Evolutionary conservation across 2,113 vertebrate genomes (phyloP), one percentile per base, ranked within the genome.

Genomic region (Oreochromis tanganicae): DNA sequence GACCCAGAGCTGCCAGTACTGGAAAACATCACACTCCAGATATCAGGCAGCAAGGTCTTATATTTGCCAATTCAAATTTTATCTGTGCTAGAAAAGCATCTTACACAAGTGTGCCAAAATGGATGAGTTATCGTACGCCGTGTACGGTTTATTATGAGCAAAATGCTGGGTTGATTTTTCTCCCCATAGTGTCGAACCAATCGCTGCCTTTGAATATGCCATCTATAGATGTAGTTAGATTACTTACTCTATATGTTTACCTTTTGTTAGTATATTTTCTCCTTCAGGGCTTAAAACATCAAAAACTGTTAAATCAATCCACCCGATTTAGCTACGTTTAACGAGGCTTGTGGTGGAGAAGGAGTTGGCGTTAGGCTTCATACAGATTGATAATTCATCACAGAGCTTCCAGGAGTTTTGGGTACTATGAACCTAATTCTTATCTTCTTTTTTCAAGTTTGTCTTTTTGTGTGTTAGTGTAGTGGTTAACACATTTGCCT

Each of bases 41-140:
- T 82, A 84, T 81, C 91, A 80, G 55, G 34, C 86, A 71, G 61
- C 61, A 0, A 46, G 61, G 63, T 80, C 43, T n/a, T 59, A 1
- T 5, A 21, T 43, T 63, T 59, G 89, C 92, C 89, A 90, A 83
- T 90, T 84, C 89, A 86, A 84, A 87, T 89, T 63, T 29, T 9
- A 61, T 48, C 55, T 83, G 71, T 68, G 82, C 85, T 86, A 54
- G 81, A 87, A 82, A 78, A 82, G 10, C 50, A 27, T 81, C 29
- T 71, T 27, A 21, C 14, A 24, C n/a, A 81, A 56, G 9, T 16
- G 13, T 82, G 85, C 85, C 88, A 94, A 80, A 91, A 46, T n/a
- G 17, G 17, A 75, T n/a, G 73, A 63, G 59, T 84, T 88, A 29
- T 59, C 73, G 41, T 27, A 78, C 32, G 41, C 24, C 52, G 3